Conservation (phyloP, 2,888 invertebrate species). For the Morinoia aosen region DNA sequence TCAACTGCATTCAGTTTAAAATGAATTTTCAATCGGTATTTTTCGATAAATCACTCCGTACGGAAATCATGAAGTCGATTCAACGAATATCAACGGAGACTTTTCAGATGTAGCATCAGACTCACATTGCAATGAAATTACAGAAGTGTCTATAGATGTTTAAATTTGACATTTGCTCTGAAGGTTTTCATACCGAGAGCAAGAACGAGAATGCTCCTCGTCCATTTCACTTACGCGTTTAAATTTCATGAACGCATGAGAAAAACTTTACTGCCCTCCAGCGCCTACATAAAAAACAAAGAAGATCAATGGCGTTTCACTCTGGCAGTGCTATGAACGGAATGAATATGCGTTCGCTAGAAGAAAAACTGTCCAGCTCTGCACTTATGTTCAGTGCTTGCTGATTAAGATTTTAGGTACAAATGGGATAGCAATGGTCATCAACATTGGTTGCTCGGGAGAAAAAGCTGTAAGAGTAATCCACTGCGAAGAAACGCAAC, state of each 20-base stretch:
- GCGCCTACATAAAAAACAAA: not conserved
- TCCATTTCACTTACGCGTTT: not conserved
- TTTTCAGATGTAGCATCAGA: not conserved
- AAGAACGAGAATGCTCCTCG: not conserved
- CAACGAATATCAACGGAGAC: not conserved
- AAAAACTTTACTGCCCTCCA: not conserved
- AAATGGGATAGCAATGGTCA: not conserved
- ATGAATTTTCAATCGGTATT: not conserved
- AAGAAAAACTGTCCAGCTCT: not conserved
- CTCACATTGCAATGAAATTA: not conserved
- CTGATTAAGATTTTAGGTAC: constrained; percentile 3
- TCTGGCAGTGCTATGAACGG: not conserved
- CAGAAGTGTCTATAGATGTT: not conserved
- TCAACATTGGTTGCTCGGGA: not conserved
- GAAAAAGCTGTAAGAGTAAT: not conserved
- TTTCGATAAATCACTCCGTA: not conserved
- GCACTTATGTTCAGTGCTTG: constrained; percentile 8
- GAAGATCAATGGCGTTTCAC: not conserved
- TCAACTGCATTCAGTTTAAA: not conserved
- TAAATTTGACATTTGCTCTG: not conserved
- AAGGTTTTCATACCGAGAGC: not conserved
- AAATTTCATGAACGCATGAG: not conserved
- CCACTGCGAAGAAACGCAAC: not conserved
- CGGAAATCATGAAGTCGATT: not conserved
- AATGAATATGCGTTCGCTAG: not conserved